phyloP scores from a whole-genome alignment of 2,888 invertebrate species.

The Ceramica pisi region DNA sequence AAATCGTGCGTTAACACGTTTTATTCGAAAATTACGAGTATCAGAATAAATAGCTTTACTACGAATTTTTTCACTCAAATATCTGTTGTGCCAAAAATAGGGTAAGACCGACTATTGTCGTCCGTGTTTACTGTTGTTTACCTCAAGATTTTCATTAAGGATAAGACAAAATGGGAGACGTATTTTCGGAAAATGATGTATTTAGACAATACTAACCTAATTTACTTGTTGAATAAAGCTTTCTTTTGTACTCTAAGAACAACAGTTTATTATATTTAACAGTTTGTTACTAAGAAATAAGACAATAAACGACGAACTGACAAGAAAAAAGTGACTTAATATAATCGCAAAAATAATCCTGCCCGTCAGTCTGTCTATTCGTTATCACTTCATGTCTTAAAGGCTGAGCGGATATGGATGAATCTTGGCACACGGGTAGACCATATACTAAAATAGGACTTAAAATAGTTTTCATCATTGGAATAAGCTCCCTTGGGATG shows the following conservation, averaged over 20 bases:
- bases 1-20: conserved; percentile 42
- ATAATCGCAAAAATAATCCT: neutral
- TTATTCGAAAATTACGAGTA: conserved; percentile 39
- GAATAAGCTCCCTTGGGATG: neutral
- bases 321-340: too few relatives aligned
- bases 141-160: conserved; percentile 47
- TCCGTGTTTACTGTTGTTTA: conserved; percentile 39
- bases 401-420: neutral
- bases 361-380: neutral
- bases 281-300: neutral
- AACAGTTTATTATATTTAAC: neutral
- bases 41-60: conserved; percentile 29
- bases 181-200: conserved; percentile 29
- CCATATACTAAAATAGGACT: neutral
- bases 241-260: neutral
- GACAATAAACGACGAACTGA: too few relatives aligned
- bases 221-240: conserved; percentile 25
- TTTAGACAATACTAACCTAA: conserved; percentile 25
- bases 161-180: conserved; percentile 33
- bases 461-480: neutral
- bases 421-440: neutral
- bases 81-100: conserved; percentile 25
- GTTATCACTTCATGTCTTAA: neutral
- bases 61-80: conserved; percentile 38
- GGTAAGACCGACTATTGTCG: conserved; percentile 36